Evolutionary conservation across 2,888 invertebrate genomes (phyloP).

Genomic region (Terebella lapidaria): DNA sequence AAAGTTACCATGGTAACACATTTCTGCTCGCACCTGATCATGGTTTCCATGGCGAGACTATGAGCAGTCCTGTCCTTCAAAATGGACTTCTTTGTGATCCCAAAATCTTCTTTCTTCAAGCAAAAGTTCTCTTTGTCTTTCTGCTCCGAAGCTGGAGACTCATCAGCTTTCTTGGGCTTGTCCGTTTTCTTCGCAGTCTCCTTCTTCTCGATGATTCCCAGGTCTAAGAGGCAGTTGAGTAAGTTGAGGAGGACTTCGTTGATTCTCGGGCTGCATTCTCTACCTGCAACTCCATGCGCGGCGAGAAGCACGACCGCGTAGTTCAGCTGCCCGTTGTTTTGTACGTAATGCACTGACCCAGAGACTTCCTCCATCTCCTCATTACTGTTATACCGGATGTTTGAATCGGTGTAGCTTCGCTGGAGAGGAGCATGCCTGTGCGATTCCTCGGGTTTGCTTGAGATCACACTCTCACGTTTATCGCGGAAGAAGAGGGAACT

Average conservation of each 20-base stretch:
- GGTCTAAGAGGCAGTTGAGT: conserved; percentile 83
- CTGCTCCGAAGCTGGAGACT: neutral
- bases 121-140: neutral
- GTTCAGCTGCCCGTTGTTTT: conserved; percentile 89
- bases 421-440: conserved; percentile 2
- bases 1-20: too few relatives aligned
- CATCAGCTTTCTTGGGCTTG: neutral
- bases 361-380: conserved; percentile 55
- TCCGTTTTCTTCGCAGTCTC: neutral
- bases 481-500: neutral
- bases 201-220: conserved; percentile 63
- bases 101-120: conserved; percentile 1
- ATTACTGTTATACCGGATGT: conserved; percentile 36
- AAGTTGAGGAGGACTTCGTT: conserved; percentile 90
- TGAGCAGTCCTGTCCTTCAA: conserved; percentile 5
- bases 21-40: conserved; percentile 56
- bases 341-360: conserved; percentile 77
- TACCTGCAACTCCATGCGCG: conserved; percentile 13
- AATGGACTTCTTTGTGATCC: conserved; percentile 7
- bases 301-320: conserved; percentile 58
- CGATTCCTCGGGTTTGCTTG: conserved; percentile 19
- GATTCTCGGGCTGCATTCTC: conserved; percentile 70
- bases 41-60: conserved; percentile 62
- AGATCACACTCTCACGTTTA: conserved; percentile 64
- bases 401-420: conserved; percentile 48